Base-by-base conservation (phyloP, 2,888 invertebrate species). In the Malacosoma neustria region DNA sequence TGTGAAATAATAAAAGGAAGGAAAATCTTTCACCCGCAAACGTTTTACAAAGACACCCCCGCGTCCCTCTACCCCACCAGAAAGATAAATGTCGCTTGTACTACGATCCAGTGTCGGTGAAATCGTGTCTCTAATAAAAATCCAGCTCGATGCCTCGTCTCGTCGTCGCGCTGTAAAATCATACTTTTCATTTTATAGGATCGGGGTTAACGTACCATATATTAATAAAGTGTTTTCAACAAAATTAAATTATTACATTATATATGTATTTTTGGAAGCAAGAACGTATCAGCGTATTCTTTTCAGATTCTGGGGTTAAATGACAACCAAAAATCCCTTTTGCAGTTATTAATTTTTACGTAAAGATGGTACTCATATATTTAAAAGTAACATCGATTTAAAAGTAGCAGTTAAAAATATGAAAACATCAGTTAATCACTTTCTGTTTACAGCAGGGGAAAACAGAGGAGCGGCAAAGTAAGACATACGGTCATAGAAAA, bases 401-500 rank as follows among this genome's bases (percentile, higher is more conserved):
- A 56, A 61, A 53, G 43, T 50, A 51, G 44, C 42, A 50, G 55
- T 60, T 65, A 60, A 62, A 55, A 57, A 57, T 65, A 69, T 62
- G 46, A 59, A 59, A 56, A 43, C 53, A 62, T 68, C 63, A 67
- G 65, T 64, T 65, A 62, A 58, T 57, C 61, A 63, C 62, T 62
- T 68, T 67, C 51, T 54, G 49, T 47, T 54, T 46, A 48, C 56
- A 48, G 51, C 53, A 52, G 54, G 61, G 56, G 59, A 58, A 49
- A 68, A 67, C 57, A 61, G 58, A 57, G 58, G 57, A 57, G 64
- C 46, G 52, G 63, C 61, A 70, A 74, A 70, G 72, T 76, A 74
- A 79, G 73, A 72, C 72, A 71, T 67, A 76, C 72, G 77, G 77
- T 79, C 81, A 81, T 75, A 79, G 67, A 62, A 61, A 75, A 75